Conservation (phyloP, 2,888 invertebrate genomes). For the Oegoconia quadripuncta region DNA sequence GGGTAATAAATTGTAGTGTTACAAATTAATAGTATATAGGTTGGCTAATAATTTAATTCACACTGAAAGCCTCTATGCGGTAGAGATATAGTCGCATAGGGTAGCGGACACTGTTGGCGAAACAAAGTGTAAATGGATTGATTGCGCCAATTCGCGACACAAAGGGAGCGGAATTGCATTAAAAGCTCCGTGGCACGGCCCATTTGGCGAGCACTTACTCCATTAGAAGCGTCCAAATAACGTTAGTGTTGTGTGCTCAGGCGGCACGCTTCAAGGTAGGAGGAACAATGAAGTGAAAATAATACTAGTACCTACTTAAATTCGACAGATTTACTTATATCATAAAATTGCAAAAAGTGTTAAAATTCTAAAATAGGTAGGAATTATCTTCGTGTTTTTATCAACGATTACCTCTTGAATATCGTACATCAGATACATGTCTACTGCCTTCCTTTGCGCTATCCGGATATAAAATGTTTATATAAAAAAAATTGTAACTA, state of each 20-base stretch:
- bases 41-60: constrained; percentile 41
- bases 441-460: too few relatives aligned
- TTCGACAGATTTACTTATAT: neutral
- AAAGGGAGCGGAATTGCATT: constrained; percentile 77
- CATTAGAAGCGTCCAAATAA: constrained; percentile 73
- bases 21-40: constrained; percentile 18
- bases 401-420: too few relatives aligned
- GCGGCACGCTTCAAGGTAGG: constrained; percentile 27
- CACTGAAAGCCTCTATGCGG: constrained; percentile 57
- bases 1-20: too few relatives aligned
- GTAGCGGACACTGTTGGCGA: constrained; percentile 59
- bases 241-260: constrained; percentile 60
- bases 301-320: neutral
- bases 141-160: constrained; percentile 76
- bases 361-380: too few relatives aligned
- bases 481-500: too few relatives aligned
- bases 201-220: constrained; percentile 76
- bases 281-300: constrained; percentile 4
- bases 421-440: too few relatives aligned
- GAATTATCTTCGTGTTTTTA: too few relatives aligned
- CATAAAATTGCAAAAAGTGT: too few relatives aligned
- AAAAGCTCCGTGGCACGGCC: constrained; percentile 75
- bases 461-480: too few relatives aligned
- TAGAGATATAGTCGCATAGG: constrained; percentile 27
- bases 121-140: constrained; percentile 81